These are phyloP conservation scores for Brachyptera putata DNA, from an alignment of 2,888 invertebrate species.

Conservation along the genomic window DNA sequence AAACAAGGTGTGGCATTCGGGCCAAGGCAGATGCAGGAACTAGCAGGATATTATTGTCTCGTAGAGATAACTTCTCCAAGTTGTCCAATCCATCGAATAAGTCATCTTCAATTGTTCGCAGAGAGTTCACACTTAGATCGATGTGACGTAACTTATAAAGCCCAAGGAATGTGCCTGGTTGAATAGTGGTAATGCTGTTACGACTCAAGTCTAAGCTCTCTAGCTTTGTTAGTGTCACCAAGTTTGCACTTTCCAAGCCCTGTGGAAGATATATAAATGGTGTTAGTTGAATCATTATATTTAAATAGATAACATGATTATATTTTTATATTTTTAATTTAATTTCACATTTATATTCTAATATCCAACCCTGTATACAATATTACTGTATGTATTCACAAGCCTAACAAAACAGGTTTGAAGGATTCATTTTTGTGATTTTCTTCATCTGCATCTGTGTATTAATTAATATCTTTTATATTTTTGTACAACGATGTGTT, in stretches of 20 bases:
- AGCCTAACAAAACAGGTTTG: no score
- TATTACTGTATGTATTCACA: no score
- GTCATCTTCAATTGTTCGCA: slow-evolving; percentile 85
- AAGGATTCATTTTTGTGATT: no score
- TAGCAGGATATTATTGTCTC: slow-evolving; percentile 82
- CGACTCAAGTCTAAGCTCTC: slow-evolving; percentile 77
- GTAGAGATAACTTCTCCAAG: slow-evolving; percentile 69
- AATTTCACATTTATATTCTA: no score
- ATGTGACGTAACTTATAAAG: slow-evolving; percentile 66
- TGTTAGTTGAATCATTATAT: no score
- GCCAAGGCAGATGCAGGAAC: slow-evolving; percentile 80
- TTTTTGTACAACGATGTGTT: no score
- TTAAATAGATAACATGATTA: no score
- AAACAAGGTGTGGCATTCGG: slow-evolving; percentile 67
- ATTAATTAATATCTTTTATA: no score
- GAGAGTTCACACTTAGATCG: slow-evolving; percentile 79
- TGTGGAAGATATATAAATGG: no score
- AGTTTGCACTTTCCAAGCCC: slow-evolving; percentile 71
- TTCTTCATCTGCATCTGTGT: no score
- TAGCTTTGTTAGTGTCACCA: slow-evolving; percentile 61
- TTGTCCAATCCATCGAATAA: slow-evolving; percentile 78
- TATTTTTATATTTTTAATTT: not conserved
- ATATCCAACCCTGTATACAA: no score
- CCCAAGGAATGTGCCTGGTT: slow-evolving; percentile 76
- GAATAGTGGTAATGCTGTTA: slow-evolving; percentile 76